phyloP scores from a whole-genome alignment of 2,888 invertebrate species.

The Diaperis boleti region DNA sequence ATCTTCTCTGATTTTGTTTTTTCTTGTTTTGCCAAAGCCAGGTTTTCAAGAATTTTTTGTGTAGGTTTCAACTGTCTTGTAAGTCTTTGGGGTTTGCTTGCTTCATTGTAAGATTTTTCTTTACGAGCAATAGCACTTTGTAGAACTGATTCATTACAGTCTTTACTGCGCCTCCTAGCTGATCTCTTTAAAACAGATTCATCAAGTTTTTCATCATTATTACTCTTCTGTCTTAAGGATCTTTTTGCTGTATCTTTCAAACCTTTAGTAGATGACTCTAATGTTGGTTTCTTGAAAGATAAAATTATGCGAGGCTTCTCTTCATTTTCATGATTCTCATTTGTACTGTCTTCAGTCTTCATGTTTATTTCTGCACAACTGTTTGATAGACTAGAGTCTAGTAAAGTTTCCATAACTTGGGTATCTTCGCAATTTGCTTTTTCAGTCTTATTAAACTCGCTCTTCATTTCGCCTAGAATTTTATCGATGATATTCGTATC shows the following conservation, averaged over 20 bases:
- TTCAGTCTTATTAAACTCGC: conserved; percentile 58
- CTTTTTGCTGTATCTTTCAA: conserved; percentile 63
- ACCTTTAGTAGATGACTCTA: conserved; percentile 52
- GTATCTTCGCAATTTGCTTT: conserved; percentile 2
- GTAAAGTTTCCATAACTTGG: conserved; percentile 18
- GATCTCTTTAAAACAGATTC: conserved; percentile 72
- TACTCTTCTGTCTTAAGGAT: conserved; percentile 61
- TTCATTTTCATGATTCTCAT: conserved; percentile 39
- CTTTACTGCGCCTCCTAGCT: conserved; percentile 74
- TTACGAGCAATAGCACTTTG: conserved; percentile 80
- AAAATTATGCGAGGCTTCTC: conserved; percentile 45
- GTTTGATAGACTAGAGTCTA: conserved; percentile 16
- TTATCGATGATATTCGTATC: conserved; percentile 56
- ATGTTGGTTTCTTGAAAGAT: conserved; percentile 50
- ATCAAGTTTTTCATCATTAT: conserved; percentile 48
- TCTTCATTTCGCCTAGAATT: conserved; percentile 63
- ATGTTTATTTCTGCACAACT: conserved; percentile 31
- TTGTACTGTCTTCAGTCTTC: conserved; percentile 42
- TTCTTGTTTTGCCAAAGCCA: conserved; percentile 65
- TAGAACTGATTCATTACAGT: conserved; percentile 73
- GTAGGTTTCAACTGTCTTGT: conserved; percentile 76
- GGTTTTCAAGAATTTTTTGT: conserved; percentile 75
- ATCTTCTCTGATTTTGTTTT: conserved; percentile 42
- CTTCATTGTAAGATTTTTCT: conserved; percentile 76
- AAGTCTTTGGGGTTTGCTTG: conserved; percentile 66